Evolutionary conservation across 2,797 vertebrate genomes (phyloP), one percentile per base, ranked within the genome.

Genomic region (Prunella strophiata): DNA sequence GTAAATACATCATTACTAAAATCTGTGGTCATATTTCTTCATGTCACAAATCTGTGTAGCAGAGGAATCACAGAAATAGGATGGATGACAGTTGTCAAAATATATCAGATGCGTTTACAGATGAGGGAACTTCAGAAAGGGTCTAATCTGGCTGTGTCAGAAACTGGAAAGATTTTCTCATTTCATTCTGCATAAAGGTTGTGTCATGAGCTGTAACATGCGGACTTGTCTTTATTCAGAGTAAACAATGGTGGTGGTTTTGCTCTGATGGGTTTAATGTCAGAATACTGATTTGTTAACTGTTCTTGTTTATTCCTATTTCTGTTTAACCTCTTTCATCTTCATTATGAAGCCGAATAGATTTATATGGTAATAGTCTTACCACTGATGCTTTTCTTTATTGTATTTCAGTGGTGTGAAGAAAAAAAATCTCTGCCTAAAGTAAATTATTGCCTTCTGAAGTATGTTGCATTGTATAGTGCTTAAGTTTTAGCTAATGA

Each of bases 91-190:
- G 79, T 91, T 83, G 93, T 88, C 89, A 96, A 72, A 96, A 91
- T 91, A 15, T 51, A 91, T 93, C 93, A 45, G 70, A 51, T 87
- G 67, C 66, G 81, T 95, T 96, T 95, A 95, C 89, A 96, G 95
- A 79, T 73, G 73, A 87, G 68, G 73, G 87, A 93, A 96, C 84
- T 96, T 96, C 51, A 95, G 92, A 91, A 91, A 63, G 88, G 54
- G 82, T 96, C 85, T 96, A 78, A 95, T 97, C 85, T 97, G 87
- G 50, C 71, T 73, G 32, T 23, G 55, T 84, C 91, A 94, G 85
- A 85, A 94, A 84, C 87, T 45, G 94, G 71, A 45, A 91, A 71
- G 77, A 42, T 75, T 88, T 82, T 86, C 55, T 90, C 21, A 11
- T 94, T 93, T 96, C 20, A 3, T 76, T 88, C 54, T 85, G 67